Evolutionary conservation across 2,113 vertebrate species (phyloP).

Genomic region (Microtus oregoni): DNA sequence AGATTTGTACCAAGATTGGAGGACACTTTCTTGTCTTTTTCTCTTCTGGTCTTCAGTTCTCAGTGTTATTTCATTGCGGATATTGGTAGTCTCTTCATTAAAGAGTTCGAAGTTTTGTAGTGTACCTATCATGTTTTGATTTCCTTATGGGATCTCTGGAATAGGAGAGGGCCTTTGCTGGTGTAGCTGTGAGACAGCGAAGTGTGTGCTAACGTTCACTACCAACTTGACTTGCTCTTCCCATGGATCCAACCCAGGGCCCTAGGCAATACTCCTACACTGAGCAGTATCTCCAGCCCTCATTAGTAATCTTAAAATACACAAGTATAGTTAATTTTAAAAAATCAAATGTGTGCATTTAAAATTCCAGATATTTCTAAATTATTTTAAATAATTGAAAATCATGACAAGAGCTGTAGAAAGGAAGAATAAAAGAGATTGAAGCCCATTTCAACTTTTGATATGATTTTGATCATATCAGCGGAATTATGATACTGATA

Average conservation of each 20-base stretch:
- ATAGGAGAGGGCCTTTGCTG: slow-evolving; percentile 9
- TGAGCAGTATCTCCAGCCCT: background rate
- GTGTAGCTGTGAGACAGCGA: background rate
- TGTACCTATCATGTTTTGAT: background rate
- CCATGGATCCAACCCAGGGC: background rate
- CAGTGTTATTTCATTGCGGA: background rate
- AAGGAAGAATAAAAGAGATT: background rate
- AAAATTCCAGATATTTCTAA: background rate
- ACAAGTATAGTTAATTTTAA: background rate
- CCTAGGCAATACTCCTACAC: background rate
- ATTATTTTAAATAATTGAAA: background rate
- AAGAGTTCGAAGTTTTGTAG: background rate
- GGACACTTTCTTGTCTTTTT: background rate
- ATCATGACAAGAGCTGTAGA: background rate
- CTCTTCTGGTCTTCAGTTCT: background rate
- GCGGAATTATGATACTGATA: background rate
- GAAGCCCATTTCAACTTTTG: background rate
- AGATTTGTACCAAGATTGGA: background rate
- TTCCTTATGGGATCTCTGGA: background rate
- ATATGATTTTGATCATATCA: background rate
- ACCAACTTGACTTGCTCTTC: background rate
- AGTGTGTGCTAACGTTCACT: background rate
- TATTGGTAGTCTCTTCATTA: background rate
- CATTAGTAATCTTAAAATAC: background rate
- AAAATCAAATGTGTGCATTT: background rate